These are phyloP conservation scores for Drosophila mettleri DNA, from an alignment of 2,888 invertebrate species.

Conservation along the genomic window DNA sequence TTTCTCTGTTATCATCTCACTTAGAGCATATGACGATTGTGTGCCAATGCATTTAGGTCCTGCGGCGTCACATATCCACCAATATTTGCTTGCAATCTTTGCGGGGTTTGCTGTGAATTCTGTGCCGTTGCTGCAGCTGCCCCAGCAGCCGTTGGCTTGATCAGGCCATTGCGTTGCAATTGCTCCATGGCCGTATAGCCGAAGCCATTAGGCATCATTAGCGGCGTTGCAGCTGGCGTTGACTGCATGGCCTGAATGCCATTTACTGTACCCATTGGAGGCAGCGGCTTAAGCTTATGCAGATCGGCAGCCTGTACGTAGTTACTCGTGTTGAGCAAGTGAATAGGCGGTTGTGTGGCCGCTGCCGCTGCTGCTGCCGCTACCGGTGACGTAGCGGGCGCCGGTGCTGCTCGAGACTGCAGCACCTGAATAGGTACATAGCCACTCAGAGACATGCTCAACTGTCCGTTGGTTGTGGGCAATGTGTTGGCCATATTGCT, in stretches of 20 bases:
- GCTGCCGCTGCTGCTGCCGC: background rate
- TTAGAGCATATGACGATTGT: conserved; percentile 69
- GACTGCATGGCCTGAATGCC: conserved; percentile 6
- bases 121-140: conserved; percentile 11
- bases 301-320: conserved; percentile 66
- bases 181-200: conserved; percentile 76
- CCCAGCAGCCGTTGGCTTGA: conserved; percentile 41
- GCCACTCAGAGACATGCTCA: conserved; percentile 50
- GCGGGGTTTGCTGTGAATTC: conserved; percentile 15
- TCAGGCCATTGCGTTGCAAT: conserved; percentile 52
- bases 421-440: conserved; percentile 65
- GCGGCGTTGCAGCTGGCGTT: background rate
- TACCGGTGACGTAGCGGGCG: background rate
- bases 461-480: conserved; percentile 16
- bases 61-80: conserved; percentile 81
- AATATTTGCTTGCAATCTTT: conserved; percentile 53
- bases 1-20: background rate
- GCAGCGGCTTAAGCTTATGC: conserved; percentile 52
- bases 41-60: conserved; percentile 77
- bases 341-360: conserved; percentile 18
- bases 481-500: conserved; percentile 25
- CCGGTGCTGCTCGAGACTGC: conserved; percentile 20
- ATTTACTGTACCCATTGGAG: conserved; percentile 7
- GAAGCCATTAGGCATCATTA: conserved; percentile 24
- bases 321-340: conserved; percentile 50